Conservation (phyloP, 2,797 vertebrate genomes). For the Xiphorhynchus erythropygius region DNA sequence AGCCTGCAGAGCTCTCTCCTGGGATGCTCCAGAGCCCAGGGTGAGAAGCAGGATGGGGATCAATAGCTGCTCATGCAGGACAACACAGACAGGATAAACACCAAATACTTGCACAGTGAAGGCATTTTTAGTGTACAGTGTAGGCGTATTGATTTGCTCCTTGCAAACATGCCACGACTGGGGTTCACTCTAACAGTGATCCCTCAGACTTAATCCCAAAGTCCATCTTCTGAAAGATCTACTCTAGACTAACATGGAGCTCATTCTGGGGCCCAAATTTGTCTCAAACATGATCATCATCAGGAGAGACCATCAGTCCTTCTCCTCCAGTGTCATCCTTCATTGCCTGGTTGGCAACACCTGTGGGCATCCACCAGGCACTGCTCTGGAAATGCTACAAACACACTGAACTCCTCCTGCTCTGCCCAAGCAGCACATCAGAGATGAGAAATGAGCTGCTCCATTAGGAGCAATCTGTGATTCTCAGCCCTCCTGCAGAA, state of each 20-base stretch:
- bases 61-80: neutral
- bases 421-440: neutral
- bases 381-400: neutral
- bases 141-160: neutral
- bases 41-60: accelerated
- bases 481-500: neutral
- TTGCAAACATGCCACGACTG: neutral
- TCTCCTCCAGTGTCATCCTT: neutral
- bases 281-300: neutral
- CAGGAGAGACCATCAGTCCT: neutral
- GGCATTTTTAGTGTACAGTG: too few species aligned
- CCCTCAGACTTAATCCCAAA: neutral
- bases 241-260: neutral
- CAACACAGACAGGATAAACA: neutral
- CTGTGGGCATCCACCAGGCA: neutral
- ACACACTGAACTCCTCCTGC: neutral
- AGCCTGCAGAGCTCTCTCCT: neutral
- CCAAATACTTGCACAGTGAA: accelerated
- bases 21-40: neutral
- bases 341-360: neutral
- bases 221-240: neutral
- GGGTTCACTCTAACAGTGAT: neutral
- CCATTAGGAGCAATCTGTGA: neutral
- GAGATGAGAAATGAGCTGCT: neutral
- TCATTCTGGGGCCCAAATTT: neutral